phyloP scores from a whole-genome alignment of 2,797 vertebrate genomes.

The Neostethus bicornis region DNA sequence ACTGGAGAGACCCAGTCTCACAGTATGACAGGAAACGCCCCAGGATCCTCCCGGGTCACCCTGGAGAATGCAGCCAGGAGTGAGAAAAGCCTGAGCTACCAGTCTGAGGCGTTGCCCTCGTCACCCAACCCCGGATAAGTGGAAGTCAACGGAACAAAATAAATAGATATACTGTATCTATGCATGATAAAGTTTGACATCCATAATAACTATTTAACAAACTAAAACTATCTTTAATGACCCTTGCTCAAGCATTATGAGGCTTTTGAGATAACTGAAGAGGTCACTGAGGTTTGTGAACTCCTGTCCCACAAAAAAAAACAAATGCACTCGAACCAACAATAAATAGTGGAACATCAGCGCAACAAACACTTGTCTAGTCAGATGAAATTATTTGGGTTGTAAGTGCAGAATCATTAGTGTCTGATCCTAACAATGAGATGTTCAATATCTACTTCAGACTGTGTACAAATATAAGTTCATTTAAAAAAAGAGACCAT shows the following conservation, averaged over 20 bases:
- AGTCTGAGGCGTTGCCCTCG: too few species aligned
- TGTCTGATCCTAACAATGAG: neutral
- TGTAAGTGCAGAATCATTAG: neutral
- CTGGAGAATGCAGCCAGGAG: too few species aligned
- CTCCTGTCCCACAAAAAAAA: neutral
- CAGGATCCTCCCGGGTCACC: too few species aligned
- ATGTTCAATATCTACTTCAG: neutral
- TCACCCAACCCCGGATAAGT: too few species aligned
- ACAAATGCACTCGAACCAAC: neutral
- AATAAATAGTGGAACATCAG: neutral
- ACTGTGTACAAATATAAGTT: neutral
- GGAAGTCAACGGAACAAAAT: too few species aligned
- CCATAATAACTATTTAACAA: neutral
- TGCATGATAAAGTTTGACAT: neutral
- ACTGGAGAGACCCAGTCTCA: too few species aligned
- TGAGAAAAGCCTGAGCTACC: too few species aligned
- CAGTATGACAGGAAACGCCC: too few species aligned
- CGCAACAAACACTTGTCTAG: neutral
- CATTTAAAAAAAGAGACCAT: too few species aligned
- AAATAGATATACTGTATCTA: too few species aligned
- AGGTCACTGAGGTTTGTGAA: neutral
- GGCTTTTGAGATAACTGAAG: neutral
- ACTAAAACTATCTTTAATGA: neutral
- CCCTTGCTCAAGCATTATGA: neutral
- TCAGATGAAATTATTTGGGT: constrained; percentile 1